These are phyloP conservation scores for Aix galericulata DNA, from an alignment of 2,113 vertebrate genomes.

Conservation along the genomic window DNA sequence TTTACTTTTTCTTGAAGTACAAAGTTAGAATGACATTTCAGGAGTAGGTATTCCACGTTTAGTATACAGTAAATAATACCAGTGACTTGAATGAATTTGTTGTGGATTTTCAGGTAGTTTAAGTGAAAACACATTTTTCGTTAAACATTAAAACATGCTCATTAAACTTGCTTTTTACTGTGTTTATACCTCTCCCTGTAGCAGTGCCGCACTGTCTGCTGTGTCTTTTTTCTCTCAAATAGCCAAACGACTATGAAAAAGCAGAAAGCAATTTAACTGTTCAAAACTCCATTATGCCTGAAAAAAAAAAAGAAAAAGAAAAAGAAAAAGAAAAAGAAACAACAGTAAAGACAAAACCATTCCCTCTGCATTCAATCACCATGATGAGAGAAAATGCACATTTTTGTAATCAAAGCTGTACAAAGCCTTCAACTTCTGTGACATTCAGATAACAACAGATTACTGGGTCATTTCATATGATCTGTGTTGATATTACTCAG, in stretches of 20 bases:
- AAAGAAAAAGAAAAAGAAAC: constrained; percentile 53
- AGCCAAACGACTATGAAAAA: constrained; percentile 18
- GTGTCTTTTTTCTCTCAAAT: background rate
- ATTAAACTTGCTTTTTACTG: constrained; percentile 23
- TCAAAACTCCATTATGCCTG: constrained; percentile 44
- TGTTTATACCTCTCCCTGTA: constrained; percentile 5
- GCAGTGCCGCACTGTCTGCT: background rate
- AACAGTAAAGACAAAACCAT: constrained; percentile 16
- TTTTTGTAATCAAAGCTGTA: constrained; percentile 50
- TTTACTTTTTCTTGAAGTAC: background rate
- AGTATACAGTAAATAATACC: background rate
- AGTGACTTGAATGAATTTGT: background rate
- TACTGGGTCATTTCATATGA: constrained; percentile 11
- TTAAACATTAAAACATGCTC: constrained; percentile 31
- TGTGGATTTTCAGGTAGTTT: constrained; percentile 44
- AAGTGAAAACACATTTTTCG: constrained; percentile 44
- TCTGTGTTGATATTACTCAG: background rate
- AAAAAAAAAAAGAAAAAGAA: constrained; percentile 36
- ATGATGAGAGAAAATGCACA: constrained; percentile 38
- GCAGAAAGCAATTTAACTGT: constrained; percentile 42
- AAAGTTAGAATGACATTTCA: background rate
- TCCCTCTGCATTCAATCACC: constrained; percentile 36
- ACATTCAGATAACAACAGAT: background rate
- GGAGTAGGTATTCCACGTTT: background rate
- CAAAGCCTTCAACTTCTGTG: constrained; percentile 17